Conservation (phyloP, 64 coral and sea anemone species). For the Montipora capricornis region DNA sequence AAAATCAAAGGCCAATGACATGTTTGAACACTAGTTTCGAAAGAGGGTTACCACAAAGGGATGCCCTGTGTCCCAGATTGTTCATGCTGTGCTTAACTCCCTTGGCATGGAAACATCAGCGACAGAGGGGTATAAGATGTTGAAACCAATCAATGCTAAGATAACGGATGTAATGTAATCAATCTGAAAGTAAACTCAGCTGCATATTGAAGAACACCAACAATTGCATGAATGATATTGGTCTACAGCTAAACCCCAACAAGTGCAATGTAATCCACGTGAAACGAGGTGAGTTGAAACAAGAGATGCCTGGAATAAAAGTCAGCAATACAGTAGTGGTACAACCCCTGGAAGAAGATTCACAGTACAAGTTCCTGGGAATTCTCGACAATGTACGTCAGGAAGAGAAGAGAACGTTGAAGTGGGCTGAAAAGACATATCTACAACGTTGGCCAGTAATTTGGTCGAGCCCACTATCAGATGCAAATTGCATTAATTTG, state of each 20-base stretch:
- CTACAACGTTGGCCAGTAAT: slow-evolving; percentile 35
- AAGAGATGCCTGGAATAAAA: not conserved
- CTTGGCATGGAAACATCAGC: not conserved
- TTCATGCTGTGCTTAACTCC: not conserved
- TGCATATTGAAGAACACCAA: slow-evolving; percentile 27
- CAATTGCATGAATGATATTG: slow-evolving; percentile 32
- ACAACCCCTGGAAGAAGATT: slow-evolving; percentile 19
- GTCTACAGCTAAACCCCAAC: not conserved
- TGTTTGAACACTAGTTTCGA: not conserved
- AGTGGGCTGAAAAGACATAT: slow-evolving; percentile 52
- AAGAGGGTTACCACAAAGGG: not conserved
- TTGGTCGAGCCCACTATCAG: slow-evolving; percentile 5
- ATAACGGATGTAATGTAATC: slow-evolving; percentile 23
- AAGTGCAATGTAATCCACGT: slow-evolving; percentile 33
- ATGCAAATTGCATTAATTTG: not conserved
- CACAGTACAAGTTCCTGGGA: slow-evolving; percentile 43
- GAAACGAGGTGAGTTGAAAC: slow-evolving; percentile 12
- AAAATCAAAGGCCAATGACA: not conserved
- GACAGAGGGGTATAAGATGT: slow-evolving; percentile 16
- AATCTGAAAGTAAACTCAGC: slow-evolving; percentile 12
- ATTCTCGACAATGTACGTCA: not conserved
- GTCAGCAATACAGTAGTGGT: slow-evolving; percentile 6
- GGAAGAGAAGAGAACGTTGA: slow-evolving; percentile 39
- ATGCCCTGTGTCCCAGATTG: not conserved
- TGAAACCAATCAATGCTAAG: slow-evolving; percentile 9